Base-by-base conservation (phyloP, 2,888 invertebrate species). In the Diogma glabrata region DNA sequence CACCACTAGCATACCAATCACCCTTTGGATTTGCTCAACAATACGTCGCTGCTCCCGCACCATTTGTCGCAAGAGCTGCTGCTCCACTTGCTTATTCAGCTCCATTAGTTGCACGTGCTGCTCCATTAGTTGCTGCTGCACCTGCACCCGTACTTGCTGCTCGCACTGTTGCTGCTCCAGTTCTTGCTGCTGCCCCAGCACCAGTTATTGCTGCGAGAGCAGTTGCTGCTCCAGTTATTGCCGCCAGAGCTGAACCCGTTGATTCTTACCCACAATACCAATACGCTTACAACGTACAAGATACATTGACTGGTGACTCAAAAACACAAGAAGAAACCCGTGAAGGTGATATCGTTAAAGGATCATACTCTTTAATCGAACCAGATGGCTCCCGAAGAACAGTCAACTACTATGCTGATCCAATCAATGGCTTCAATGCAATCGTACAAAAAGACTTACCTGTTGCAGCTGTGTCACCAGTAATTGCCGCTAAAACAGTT, bases 361-460 rank as follows among this genome's bases (percentile, higher is more conserved):
- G 74, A 54, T 69, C 69, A 30, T 74, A 73, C 64, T 71, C 71
- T 50, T 60, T 74, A 51, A 65, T 65, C 55, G 73, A 74, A 59
- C 64, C 74, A 50, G 74, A 73, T 58, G 74, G 74, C 57, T 68
- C 69, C 52, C 65, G 67, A 53, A 66, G 74, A 55, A 70, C 63
- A 48, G 74, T 74, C 48, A 72, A 69, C 59, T 74, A 74, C 62
- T 70, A 69, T 51, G 71, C 72, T 51, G 73, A 73, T 57, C 63
- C 69, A 36, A 57, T 72, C 56, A 70, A 71, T 56, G 73, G 74
- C 54, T 74, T 74, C 64, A 73, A 73, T 59, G 73, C 73, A 47
- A 67, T 73, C 30, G 73, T 74, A 6, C 65, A 65, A 57, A 69
- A 66, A 57, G 68, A 67, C 59, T 64, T 69, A 49, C 69, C 72